Percentiles rank a stretch among this genome's conserved stretches.
Evolutionary conservation across 2,113 vertebrate species (phyloP).

Genomic region (Mustela lutreola): DNA sequence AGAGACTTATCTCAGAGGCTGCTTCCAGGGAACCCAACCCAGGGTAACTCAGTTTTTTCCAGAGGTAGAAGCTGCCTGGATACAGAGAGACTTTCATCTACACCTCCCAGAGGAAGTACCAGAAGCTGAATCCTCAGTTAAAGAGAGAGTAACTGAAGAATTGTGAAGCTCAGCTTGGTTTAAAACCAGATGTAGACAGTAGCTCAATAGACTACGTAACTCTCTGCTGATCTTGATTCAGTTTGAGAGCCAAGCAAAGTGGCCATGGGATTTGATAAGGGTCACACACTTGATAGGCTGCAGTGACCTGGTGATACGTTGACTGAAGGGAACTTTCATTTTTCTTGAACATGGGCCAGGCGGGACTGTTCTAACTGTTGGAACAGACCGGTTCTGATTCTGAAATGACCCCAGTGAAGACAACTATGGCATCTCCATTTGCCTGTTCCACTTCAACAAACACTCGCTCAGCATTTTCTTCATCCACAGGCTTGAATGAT

Average conservation of each 20-base stretch:
- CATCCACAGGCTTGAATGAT: background rate
- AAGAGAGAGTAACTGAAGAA: constrained; percentile 11
- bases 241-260: background rate
- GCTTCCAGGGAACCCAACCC: background rate
- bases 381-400: background rate
- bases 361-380: background rate
- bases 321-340: background rate
- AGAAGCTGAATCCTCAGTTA: background rate
- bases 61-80: background rate
- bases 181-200: background rate
- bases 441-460: background rate
- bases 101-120: background rate
- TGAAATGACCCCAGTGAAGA: background rate
- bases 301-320: accelerated
- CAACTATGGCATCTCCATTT: background rate
- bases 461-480: background rate
- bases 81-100: background rate
- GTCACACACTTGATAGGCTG: background rate
- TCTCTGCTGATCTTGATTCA: background rate
- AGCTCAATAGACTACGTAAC: background rate
- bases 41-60: background rate
- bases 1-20: background rate
- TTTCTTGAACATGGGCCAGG: background rate
- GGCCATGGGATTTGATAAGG: background rate
- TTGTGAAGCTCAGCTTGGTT: background rate